Percentiles rank a stretch among this genome's conserved stretches.
These are phyloP conservation scores for Rhaphigaster nebulosa DNA, from an alignment of 2,888 invertebrate species.

Conservation along the genomic window DNA sequence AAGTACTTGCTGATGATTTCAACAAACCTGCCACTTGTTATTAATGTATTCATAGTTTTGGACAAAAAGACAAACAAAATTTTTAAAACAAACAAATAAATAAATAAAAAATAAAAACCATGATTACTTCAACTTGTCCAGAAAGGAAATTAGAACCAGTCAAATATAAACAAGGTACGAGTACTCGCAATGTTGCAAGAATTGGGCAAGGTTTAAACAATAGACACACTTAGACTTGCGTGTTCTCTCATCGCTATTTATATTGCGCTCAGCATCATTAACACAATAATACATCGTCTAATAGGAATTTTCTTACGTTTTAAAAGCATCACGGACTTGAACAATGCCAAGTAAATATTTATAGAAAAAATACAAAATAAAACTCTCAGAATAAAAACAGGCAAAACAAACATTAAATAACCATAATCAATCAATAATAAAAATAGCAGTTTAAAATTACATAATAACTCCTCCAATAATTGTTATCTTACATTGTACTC, in stretches of 20 bases:
- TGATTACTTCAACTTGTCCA: constrained; percentile 66
- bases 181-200: constrained; percentile 66
- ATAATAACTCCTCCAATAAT: constrained; percentile 65
- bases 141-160: constrained; percentile 57
- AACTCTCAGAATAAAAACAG: constrained; percentile 66
- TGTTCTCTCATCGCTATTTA: constrained; percentile 66
- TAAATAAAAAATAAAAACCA: constrained; percentile 60
- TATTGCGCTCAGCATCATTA: constrained; percentile 61
- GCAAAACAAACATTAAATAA: constrained; percentile 66
- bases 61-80: constrained; percentile 61
- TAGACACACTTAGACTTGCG: constrained; percentile 59
- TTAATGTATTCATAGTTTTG: constrained; percentile 60
- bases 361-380: constrained; percentile 66
- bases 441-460: constrained; percentile 65
- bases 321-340: constrained; percentile 66
- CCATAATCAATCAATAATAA: constrained; percentile 66
- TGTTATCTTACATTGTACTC: constrained; percentile 66
- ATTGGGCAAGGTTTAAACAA: constrained; percentile 32
- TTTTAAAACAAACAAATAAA: constrained; percentile 59
- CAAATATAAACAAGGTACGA: constrained; percentile 31
- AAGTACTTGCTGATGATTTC: constrained; percentile 64
- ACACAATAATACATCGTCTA: constrained; percentile 66
- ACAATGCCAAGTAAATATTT: constrained; percentile 65
- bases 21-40: constrained; percentile 65
- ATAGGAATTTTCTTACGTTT: constrained; percentile 66